Percentiles rank a stretch among this genome's conserved stretches.
Evolutionary conservation across 2,797 vertebrate species (phyloP).

Genomic region (Oceanodroma leucorhoa): DNA sequence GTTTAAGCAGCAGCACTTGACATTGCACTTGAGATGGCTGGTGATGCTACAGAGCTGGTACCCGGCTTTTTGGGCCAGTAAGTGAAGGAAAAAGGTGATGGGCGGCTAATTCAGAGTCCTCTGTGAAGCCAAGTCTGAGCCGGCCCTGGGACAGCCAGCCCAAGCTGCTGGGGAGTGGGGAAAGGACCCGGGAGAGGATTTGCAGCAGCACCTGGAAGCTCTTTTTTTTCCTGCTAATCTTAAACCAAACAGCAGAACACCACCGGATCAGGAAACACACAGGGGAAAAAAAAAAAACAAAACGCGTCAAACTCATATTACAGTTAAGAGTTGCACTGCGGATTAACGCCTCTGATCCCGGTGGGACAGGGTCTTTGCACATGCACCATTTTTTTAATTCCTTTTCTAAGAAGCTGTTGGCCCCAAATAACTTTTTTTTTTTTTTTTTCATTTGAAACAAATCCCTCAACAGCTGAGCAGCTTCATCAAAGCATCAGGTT

Average conservation of each 20-base stretch:
- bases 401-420: background rate
- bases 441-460: background rate
- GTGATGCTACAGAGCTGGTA: background rate
- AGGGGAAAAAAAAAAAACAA: background rate
- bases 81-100: background rate
- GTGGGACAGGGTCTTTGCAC: background rate
- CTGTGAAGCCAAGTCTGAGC: background rate
- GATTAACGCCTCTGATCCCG: background rate
- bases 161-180: background rate
- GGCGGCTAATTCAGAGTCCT: background rate
- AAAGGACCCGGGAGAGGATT: background rate
- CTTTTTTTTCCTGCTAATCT: background rate
- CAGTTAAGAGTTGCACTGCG: rapidly evolving
- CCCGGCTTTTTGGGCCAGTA: background rate
- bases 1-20: background rate
- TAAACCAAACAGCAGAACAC: background rate
- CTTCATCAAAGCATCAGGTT: background rate
- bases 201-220: background rate
- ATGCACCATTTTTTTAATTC: rapidly evolving
- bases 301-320: rapidly evolving
- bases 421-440: background rate
- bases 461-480: background rate
- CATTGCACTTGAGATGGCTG: background rate
- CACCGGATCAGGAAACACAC: rapidly evolving
- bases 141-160: background rate